These are phyloP conservation scores for Drosophila equinoxialis DNA, from an alignment of 1,140 invertebrate species.

Conservation along the genomic window DNA sequence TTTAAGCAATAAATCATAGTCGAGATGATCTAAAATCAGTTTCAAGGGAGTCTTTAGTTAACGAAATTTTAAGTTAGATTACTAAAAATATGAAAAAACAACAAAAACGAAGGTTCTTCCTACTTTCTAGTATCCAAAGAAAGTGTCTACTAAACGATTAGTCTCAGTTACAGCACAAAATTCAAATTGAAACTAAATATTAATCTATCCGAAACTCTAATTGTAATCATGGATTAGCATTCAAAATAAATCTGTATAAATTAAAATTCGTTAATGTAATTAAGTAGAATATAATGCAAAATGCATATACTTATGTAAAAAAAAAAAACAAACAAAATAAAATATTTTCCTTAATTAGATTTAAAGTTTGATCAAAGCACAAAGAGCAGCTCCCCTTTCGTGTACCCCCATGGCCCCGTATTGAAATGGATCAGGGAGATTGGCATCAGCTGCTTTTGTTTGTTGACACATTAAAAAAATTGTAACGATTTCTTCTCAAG, in stretches of 20 bases:
- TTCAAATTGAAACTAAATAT: conserved; percentile 8
- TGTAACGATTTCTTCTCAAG: conserved; percentile 81
- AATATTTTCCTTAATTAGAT: conserved; percentile 11
- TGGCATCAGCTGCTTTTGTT: conserved; percentile 69
- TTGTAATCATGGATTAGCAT: conserved; percentile 5
- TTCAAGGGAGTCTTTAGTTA: neutral
- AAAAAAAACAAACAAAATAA: conserved; percentile 4
- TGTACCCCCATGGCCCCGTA: neutral
- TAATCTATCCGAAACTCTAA: conserved; percentile 2
- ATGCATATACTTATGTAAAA: conserved; percentile 14
- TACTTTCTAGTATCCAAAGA: conserved; percentile 11
- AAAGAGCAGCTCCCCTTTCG: neutral
- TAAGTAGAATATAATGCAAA: conserved; percentile 10
- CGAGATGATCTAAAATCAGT: neutral
- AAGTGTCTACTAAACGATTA: neutral
- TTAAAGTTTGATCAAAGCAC: conserved; percentile 2
- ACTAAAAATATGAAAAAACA: neutral
- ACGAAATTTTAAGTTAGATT: neutral
- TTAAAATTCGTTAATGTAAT: conserved; percentile 7
- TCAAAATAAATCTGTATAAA: conserved; percentile 4
- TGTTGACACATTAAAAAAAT: conserved; percentile 73
- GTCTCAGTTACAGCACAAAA: conserved; percentile 11
- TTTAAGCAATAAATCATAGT: neutral
- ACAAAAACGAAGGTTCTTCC: neutral
- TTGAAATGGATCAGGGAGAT: neutral